phyloP scores from a whole-genome alignment of 2,113 vertebrate species.

The Syngnathus typhle region DNA sequence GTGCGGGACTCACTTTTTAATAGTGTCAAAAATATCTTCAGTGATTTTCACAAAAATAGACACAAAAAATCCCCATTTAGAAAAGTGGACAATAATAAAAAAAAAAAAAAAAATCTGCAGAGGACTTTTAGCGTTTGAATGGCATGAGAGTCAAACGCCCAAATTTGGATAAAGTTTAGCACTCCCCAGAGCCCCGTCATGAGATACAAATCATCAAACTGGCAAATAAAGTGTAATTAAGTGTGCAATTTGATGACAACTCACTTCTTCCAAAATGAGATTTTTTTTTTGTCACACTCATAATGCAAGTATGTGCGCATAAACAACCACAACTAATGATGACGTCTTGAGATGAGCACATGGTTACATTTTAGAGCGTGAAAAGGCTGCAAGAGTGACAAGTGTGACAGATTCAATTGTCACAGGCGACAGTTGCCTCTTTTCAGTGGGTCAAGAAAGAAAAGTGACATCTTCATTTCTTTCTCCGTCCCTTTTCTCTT shows the following conservation, averaged over 20 bases:
- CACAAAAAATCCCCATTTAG: too few relatives aligned
- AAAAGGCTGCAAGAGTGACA: constrained; percentile 16
- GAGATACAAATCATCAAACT: not conserved
- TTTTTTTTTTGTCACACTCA: not conserved
- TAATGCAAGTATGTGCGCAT: not conserved
- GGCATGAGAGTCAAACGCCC: not conserved
- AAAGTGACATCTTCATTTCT: not conserved
- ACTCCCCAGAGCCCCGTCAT: not conserved
- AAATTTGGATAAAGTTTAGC: not conserved
- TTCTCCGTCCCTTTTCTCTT: not conserved
- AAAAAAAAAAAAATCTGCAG: not conserved
- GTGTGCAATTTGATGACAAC: not conserved
- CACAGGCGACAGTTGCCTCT: not conserved
- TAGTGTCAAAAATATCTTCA: not conserved
- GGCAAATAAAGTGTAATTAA: not conserved
- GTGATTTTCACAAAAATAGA: too few relatives aligned
- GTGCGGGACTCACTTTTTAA: not conserved
- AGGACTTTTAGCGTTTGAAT: not conserved
- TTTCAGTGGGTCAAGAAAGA: constrained; percentile 10
- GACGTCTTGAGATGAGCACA: not conserved
- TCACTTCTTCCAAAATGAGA: not conserved
- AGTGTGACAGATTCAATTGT: constrained; percentile 10
- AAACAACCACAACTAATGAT: not conserved
- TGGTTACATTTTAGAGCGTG: not conserved
- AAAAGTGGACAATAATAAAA: too few relatives aligned